phyloP scores from a whole-genome alignment of 1,140 invertebrate species.

The Aphelenchoides avenae region DNA sequence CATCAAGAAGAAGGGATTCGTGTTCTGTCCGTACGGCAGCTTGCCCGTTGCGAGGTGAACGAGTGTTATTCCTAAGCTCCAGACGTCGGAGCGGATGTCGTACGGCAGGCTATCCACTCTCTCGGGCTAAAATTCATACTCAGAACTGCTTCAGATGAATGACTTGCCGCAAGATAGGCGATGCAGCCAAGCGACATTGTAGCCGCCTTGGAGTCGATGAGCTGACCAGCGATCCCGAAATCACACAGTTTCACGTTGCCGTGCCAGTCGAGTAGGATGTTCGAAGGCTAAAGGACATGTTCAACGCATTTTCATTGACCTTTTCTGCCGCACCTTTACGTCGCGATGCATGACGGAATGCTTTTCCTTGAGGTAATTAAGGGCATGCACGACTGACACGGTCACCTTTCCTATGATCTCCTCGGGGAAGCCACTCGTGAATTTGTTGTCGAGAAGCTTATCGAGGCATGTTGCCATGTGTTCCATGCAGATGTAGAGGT shows the following conservation, averaged over 20 bases:
- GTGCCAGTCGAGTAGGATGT: constrained; percentile 63
- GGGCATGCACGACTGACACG: constrained; percentile 89
- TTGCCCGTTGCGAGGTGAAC: constrained; percentile 47
- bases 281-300: too few species aligned
- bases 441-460: constrained; percentile 72
- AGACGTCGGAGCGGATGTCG: constrained; percentile 90
- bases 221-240: constrained; percentile 94
- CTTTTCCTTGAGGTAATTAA: constrained; percentile 90
- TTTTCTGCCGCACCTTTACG: too few species aligned
- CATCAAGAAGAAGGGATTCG: constrained; percentile 29
- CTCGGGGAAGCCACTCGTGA: constrained; percentile 84
- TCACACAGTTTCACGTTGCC: constrained; percentile 97
- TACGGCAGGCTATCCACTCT: constrained; percentile 63
- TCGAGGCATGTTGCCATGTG: constrained; percentile 96
- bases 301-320: too few species aligned
- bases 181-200: constrained; percentile 89
- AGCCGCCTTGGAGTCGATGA: constrained; percentile 74
- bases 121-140: constrained; percentile 28
- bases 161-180: constrained; percentile 90
- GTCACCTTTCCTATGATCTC: constrained; percentile 90
- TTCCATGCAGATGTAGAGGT: constrained; percentile 72
- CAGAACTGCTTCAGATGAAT: neutral
- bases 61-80: constrained; percentile 87
- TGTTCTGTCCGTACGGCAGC: constrained; percentile 29
- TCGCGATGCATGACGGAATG: constrained; percentile 88